Conservation (phyloP, 2,113 vertebrate species). For the Sciurus niger region DNA sequence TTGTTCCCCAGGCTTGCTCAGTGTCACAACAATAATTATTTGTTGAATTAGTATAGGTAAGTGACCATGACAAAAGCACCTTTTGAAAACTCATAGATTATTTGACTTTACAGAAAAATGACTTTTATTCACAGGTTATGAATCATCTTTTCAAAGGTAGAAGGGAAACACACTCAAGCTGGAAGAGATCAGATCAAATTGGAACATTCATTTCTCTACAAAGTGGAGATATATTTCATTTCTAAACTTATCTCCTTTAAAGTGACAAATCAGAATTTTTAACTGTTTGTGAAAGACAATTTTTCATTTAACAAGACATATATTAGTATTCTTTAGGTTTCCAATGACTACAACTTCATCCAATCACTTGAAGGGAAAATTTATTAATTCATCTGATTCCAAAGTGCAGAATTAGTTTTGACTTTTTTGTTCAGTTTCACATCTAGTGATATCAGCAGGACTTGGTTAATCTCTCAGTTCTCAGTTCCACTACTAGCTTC, state of each 20-base stretch:
- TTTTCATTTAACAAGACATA: neutral
- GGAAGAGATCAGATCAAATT: slow-evolving; percentile 53
- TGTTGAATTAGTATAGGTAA: slow-evolving; percentile 57
- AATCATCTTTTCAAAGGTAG: slow-evolving; percentile 58
- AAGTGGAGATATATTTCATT: neutral
- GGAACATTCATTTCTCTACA: neutral
- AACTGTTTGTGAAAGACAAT: neutral
- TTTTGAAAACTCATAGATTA: slow-evolving; percentile 42
- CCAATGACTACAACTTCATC: neutral
- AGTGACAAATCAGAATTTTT: slow-evolving; percentile 59
- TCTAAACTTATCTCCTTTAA: slow-evolving; percentile 55
- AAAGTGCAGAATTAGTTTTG: neutral
- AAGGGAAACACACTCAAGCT: slow-evolving; percentile 51
- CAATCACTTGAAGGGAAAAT: slow-evolving; percentile 31
- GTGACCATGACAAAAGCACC: slow-evolving; percentile 13
- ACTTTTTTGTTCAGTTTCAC: neutral
- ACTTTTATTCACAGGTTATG: slow-evolving; percentile 30
- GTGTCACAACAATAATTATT: slow-evolving; percentile 46
- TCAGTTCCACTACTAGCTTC: neutral
- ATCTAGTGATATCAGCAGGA: neutral
- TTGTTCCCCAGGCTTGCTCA: neutral
- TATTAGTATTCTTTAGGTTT: neutral
- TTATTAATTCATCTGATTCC: neutral
- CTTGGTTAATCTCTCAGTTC: neutral
- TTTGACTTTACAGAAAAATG: neutral